phyloP scores from a whole-genome alignment of 1,140 invertebrate species.

The Whitmania pigra region DNA sequence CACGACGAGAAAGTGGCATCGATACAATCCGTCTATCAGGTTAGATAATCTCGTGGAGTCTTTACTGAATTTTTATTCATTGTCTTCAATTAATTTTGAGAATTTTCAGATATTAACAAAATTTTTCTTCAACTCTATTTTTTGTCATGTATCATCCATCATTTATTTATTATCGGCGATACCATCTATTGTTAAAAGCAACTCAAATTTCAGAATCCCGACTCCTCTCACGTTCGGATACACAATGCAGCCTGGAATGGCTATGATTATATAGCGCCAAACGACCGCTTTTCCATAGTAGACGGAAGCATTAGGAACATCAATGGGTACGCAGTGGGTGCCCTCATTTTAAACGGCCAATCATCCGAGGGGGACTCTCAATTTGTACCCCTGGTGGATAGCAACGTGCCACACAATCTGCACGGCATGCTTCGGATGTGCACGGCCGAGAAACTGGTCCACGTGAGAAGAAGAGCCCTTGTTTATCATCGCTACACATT shows the following conservation, averaged over 20 bases:
- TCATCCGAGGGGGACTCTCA: conserved; percentile 19
- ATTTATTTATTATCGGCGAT: no score
- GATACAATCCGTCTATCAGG: conserved; percentile 50
- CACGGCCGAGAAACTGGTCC: conserved; percentile 78
- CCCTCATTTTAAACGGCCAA: conserved; percentile 45
- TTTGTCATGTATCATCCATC: no score
- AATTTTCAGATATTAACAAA: no score
- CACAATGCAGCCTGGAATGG: conserved; percentile 74
- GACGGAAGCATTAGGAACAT: conserved; percentile 59
- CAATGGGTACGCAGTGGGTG: conserved; percentile 73
- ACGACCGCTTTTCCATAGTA: conserved; percentile 43
- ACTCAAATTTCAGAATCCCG: conserved; percentile 57
- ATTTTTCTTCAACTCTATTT: no score
- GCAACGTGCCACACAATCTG: conserved; percentile 73
- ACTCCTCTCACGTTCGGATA: conserved; percentile 66
- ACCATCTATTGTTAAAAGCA: background rate
- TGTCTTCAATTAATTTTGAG: no score
- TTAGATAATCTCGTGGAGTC: background rate
- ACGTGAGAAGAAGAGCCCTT: conserved; percentile 74
- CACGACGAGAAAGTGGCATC: conserved; percentile 84
- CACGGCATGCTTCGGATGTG: conserved; percentile 93
- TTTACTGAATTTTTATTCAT: no score
- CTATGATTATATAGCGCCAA: conserved; percentile 76
- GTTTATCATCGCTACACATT: conserved; percentile 96
- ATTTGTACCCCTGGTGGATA: conserved; percentile 38